phyloP scores from a whole-genome alignment of 2,797 vertebrate genomes.

The Anabacerthia variegaticeps region DNA sequence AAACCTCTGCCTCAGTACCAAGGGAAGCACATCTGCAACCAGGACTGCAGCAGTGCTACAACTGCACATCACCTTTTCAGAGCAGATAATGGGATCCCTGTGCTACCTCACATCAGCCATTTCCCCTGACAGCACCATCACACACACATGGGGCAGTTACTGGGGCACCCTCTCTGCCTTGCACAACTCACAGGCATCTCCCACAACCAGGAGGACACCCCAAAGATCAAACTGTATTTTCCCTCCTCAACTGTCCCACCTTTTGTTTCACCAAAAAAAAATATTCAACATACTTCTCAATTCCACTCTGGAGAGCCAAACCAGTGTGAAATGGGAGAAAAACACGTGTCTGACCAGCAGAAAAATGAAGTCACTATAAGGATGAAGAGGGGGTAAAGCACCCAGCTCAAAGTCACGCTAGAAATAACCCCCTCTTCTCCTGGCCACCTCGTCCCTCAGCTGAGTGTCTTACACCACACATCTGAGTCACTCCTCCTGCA shows the following conservation, averaged over 20 bases:
- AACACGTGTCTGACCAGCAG: background rate
- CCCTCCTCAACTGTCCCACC: background rate
- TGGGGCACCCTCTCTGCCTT: background rate
- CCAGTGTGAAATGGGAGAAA: background rate
- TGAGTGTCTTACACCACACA: background rate
- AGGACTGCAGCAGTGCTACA: background rate
- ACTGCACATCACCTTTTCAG: background rate
- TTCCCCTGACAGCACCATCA: background rate
- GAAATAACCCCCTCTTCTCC: background rate
- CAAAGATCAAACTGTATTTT: background rate
- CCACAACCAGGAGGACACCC: background rate
- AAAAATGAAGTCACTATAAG: background rate
- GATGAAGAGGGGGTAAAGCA: background rate
- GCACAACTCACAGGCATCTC: background rate
- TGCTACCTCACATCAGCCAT: background rate
- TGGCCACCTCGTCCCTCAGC: fast-evolving
- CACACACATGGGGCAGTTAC: fast-evolving
- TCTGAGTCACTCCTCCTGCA: background rate
- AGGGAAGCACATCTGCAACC: background rate
- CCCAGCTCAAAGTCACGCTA: background rate
- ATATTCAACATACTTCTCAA: background rate
- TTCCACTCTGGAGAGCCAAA: background rate
- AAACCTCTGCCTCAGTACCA: background rate
- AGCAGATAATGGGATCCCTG: background rate
- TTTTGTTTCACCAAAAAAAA: background rate